phyloP scores from a whole-genome alignment of 1,140 invertebrate genomes.

The Leptinotarsa undecemlineata region DNA sequence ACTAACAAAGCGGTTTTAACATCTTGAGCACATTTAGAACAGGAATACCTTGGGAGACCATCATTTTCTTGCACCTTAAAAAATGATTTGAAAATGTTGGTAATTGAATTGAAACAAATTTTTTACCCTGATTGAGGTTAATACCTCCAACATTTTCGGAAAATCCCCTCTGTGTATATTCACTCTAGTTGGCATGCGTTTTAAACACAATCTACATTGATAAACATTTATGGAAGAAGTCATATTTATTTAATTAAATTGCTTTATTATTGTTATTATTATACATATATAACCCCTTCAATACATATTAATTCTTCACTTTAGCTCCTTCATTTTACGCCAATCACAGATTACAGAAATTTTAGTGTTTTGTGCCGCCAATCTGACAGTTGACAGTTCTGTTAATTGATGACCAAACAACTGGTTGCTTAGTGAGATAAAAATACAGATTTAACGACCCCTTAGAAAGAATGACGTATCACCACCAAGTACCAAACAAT shows the following conservation, averaged over 20 bases:
- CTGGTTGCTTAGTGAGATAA: too few species aligned
- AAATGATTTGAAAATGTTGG: neutral
- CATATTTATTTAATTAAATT: slow-evolving; percentile 1
- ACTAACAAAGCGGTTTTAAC: slow-evolving; percentile 35
- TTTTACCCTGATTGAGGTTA: slow-evolving; percentile 37
- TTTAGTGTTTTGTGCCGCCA: too few species aligned
- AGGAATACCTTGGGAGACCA: slow-evolving; percentile 29
- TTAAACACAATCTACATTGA: slow-evolving; percentile 36
- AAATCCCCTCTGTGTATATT: slow-evolving; percentile 36
- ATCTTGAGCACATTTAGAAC: slow-evolving; percentile 36
- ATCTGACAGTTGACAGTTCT: too few species aligned
- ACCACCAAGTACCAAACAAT: too few species aligned
- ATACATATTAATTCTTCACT: too few species aligned
- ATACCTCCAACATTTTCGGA: slow-evolving; percentile 36
- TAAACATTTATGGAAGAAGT: neutral
- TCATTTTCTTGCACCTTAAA: slow-evolving; percentile 34
- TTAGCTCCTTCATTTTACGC: too few species aligned
- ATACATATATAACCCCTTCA: too few species aligned
- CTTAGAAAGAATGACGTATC: too few species aligned
- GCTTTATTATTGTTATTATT: too few species aligned
- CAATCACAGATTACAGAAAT: too few species aligned
- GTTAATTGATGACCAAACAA: too few species aligned
- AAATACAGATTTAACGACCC: too few species aligned
- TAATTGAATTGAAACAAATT: neutral
- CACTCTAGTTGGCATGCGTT: slow-evolving; percentile 29